phyloP scores from a whole-genome alignment of 2,888 invertebrate species.

The Melieria omissa region DNA sequence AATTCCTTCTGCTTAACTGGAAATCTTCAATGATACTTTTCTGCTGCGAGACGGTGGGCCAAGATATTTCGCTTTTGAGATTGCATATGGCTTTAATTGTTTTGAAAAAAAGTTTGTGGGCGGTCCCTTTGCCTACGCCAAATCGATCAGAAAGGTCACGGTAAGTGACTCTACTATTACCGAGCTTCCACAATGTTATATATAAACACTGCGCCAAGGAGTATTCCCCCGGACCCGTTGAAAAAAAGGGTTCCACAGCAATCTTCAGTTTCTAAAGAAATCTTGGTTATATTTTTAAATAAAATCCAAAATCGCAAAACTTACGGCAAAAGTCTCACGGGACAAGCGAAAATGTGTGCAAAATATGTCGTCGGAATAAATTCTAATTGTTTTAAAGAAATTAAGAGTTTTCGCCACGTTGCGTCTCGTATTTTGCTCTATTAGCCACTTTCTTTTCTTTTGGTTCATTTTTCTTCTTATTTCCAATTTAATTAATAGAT shows the following conservation, averaged over 20 bases:
- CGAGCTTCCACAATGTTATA: constrained; percentile 4
- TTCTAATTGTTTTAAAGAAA: too few relatives aligned
- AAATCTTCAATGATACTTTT: constrained; percentile 3
- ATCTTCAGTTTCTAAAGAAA: background rate
- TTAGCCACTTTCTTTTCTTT: too few relatives aligned
- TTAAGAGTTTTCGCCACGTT: too few relatives aligned
- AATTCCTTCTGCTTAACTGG: background rate
- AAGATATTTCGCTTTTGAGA: constrained; percentile 22
- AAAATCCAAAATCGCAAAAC: too few relatives aligned
- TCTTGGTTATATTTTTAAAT: too few relatives aligned
- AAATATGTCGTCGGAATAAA: too few relatives aligned
- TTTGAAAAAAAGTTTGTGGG: constrained; percentile 32
- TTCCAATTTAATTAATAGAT: too few relatives aligned
- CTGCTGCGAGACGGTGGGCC: constrained; percentile 21
- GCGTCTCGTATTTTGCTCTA: too few relatives aligned
- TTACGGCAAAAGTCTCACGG: too few relatives aligned
- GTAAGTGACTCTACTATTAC: background rate
- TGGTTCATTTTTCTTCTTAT: too few relatives aligned
- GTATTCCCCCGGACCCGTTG: background rate
- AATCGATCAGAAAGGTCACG: background rate
- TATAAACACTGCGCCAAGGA: background rate
- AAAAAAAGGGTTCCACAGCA: background rate
- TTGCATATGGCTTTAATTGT: constrained; percentile 20
- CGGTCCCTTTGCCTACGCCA: background rate
- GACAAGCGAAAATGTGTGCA: too few relatives aligned